phyloP scores from a whole-genome alignment of 2,888 invertebrate species.

The Spilarctia lutea region DNA sequence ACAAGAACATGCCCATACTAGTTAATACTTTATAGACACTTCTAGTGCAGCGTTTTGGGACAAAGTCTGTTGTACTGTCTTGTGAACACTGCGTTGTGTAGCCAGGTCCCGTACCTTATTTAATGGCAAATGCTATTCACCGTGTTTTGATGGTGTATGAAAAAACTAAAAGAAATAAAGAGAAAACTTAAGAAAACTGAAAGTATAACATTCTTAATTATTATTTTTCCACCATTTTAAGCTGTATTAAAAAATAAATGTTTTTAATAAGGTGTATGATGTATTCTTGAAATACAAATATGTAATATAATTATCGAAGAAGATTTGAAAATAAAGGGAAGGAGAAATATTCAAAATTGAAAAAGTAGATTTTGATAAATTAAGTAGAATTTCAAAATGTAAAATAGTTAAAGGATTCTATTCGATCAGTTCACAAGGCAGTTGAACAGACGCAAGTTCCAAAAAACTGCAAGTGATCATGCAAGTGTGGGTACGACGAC shows the following conservation, averaged over 20 bases:
- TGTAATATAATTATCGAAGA: not conserved
- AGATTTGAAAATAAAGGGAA: not conserved
- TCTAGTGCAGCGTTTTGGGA: not conserved
- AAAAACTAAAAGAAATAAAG: too few relatives aligned
- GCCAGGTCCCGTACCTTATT: not conserved
- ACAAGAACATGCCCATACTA: not conserved
- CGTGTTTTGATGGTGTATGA: not conserved
- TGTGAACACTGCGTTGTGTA: not conserved
- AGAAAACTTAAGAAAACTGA: too few relatives aligned
- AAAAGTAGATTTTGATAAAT: too few relatives aligned
- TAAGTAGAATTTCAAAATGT: not conserved
- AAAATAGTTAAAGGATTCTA: not conserved
- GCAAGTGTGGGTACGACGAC: constrained; percentile 52
- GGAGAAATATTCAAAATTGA: too few relatives aligned
- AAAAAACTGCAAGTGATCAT: constrained; percentile 1
- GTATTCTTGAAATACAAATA: not conserved
- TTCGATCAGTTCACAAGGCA: not conserved
- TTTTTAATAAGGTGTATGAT: not conserved
- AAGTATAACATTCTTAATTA: too few relatives aligned
- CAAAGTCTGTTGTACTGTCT: constrained; percentile 1
- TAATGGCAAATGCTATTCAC: not conserved
- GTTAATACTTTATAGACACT: not conserved
- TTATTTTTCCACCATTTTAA: not conserved
- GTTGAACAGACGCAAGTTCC: not conserved
- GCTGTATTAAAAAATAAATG: not conserved